Evolutionary conservation across 2,888 invertebrate species (phyloP).

Genomic region (Drosophila prostipennis): DNA sequence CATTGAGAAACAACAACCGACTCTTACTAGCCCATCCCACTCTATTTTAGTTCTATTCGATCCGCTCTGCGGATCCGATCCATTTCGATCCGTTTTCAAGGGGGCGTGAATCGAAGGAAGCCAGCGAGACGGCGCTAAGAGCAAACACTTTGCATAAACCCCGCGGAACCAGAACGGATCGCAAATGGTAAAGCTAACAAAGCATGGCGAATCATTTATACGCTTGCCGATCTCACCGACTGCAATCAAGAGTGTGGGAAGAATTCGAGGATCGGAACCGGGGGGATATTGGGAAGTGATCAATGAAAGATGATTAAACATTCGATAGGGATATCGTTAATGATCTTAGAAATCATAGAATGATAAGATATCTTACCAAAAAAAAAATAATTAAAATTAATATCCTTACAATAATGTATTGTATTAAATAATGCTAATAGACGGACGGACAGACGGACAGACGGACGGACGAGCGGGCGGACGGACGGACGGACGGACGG

Average conservation of each 20-base stretch:
- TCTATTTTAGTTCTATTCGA: constrained; percentile 20
- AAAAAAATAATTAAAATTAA: no score
- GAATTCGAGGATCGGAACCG: background rate
- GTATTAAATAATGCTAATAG: no score
- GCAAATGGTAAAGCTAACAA: constrained; percentile 30
- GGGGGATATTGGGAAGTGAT: background rate
- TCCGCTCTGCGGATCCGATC: constrained; percentile 4
- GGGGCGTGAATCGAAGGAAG: constrained; percentile 27
- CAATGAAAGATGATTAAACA: background rate
- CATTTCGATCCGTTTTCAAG: constrained; percentile 1
- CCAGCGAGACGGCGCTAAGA: constrained; percentile 42
- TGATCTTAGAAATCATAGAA: background rate
- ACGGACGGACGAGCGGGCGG: no score
- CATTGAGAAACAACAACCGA: constrained; percentile 50
- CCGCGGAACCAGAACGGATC: constrained; percentile 27
- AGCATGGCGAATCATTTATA: constrained; percentile 32
- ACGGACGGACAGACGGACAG: no score
- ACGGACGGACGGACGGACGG: no score
- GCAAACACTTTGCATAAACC: constrained; percentile 38
- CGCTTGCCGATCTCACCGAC: constrained; percentile 5
- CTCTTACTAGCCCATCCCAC: background rate
- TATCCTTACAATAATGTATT: no score
- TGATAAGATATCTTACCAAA: no score
- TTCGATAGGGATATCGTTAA: background rate
- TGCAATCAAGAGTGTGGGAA: constrained; percentile 20